Evolutionary conservation across 2,113 vertebrate genomes (phyloP).

Genomic region (Cephalopholis sonnerati): DNA sequence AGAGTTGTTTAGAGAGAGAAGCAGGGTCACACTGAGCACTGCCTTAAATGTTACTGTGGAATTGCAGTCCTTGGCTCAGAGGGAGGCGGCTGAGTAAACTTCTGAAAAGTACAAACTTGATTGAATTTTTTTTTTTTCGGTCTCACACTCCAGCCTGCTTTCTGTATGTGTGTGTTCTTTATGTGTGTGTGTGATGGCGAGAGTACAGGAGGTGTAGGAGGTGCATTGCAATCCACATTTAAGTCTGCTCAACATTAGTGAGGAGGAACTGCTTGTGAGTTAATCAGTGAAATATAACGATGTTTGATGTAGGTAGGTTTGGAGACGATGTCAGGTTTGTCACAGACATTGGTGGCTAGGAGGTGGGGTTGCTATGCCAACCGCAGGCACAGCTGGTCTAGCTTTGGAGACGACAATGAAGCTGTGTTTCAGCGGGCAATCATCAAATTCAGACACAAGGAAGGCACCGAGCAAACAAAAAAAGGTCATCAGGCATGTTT

Average conservation of each 20-base stretch:
- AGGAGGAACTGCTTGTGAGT: background rate
- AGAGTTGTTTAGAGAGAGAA: conserved; percentile 37
- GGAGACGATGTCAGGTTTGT: conserved; percentile 13
- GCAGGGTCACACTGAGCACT: background rate
- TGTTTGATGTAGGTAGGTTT: conserved; percentile 42
- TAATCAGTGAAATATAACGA: conserved; percentile 45
- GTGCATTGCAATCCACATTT: background rate
- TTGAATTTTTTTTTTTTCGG: conserved; percentile 20
- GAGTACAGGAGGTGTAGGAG: background rate
- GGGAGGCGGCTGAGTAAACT: conserved; percentile 53
- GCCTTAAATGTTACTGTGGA: conserved; percentile 49
- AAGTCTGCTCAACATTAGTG: background rate
- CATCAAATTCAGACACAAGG: conserved; percentile 57
- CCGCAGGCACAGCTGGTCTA: conserved; percentile 58
- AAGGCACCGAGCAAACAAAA: conserved; percentile 1
- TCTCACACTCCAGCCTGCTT: background rate
- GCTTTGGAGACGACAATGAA: conserved; percentile 59
- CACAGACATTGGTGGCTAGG: conserved; percentile 4
- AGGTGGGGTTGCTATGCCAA: conserved; percentile 77
- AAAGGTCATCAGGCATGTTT: conserved; percentile 57
- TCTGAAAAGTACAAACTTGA: conserved; percentile 56
- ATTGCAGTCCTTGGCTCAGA: conserved; percentile 48
- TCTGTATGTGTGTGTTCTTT: background rate
- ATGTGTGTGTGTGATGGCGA: background rate
- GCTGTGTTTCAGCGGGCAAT: conserved; percentile 52